These are phyloP conservation scores for Apamea epomidion DNA, from an alignment of 2,888 invertebrate species.

Conservation along the genomic window DNA sequence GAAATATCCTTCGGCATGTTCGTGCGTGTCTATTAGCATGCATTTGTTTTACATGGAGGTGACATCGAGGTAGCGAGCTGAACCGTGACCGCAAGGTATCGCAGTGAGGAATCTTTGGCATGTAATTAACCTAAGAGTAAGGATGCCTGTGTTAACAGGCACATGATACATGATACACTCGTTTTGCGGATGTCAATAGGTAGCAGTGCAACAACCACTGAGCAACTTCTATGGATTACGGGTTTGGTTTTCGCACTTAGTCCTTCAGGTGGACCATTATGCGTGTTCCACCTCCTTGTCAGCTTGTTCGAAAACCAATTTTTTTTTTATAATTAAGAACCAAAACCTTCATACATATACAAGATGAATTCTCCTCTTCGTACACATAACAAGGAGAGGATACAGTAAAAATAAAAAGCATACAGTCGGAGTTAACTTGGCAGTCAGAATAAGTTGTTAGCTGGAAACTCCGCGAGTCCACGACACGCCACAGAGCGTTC, in stretches of 20 bases:
- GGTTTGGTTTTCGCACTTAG: no score
- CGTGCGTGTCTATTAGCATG: no score
- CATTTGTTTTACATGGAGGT: no score
- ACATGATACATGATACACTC: not conserved
- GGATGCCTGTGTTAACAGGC: not conserved
- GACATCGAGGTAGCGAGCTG: no score
- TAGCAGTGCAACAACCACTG: not conserved
- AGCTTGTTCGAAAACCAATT: not conserved
- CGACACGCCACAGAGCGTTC: conserved; percentile 41
- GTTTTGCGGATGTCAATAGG: not conserved
- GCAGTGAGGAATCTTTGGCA: no score
- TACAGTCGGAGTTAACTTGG: conserved; percentile 28
- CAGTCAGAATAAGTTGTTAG: conserved; percentile 54
- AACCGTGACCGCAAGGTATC: no score
- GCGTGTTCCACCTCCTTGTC: not conserved
- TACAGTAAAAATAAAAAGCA: conserved; percentile 21
- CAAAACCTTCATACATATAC: not conserved
- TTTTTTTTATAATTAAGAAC: not conserved
- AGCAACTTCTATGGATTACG: no score
- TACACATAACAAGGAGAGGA: not conserved
- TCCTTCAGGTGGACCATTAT: no score
- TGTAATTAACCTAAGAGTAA: not conserved
- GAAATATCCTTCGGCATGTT: no score
- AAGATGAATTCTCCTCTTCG: not conserved
- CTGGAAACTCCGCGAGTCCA: conserved; percentile 26